Evolutionary conservation across 2,888 invertebrate species (phyloP).

Genomic region (Rotaria macrura): DNA sequence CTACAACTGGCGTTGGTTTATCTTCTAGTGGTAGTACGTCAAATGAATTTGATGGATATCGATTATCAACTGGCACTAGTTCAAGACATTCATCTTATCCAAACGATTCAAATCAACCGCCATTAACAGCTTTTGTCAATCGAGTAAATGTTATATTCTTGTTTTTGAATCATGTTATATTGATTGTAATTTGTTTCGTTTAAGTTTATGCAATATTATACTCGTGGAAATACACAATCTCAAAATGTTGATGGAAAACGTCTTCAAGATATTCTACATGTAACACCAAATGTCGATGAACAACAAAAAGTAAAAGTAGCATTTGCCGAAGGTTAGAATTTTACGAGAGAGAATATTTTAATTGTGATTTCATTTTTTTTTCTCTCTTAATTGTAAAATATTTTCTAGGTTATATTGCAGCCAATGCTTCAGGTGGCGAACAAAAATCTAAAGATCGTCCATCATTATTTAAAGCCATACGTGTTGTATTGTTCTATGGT

Average conservation of each 20-base stretch:
- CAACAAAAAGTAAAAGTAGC: constrained; percentile 19
- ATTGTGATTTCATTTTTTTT: too few relatives aligned
- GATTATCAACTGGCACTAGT: background rate
- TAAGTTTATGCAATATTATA: background rate
- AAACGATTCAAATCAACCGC: background rate
- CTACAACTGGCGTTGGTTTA: background rate
- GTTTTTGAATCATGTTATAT: background rate
- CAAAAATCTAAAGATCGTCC: background rate
- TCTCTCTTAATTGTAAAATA: too few relatives aligned
- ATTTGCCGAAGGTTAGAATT: background rate
- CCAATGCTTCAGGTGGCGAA: background rate
- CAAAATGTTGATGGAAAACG: background rate
- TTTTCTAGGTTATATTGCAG: background rate
- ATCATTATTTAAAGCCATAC: background rate
- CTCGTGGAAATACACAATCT: background rate
- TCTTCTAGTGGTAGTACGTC: background rate
- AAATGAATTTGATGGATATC: background rate
- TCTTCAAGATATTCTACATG: background rate
- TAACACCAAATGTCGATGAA: background rate
- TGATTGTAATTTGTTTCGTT: background rate
- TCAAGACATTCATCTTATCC: background rate
- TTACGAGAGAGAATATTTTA: too few relatives aligned
- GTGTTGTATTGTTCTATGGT: background rate
- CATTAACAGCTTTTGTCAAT: background rate
- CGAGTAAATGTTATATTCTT: background rate